A percentile compares a stretch with the other conserved stretches of the same genome.
Conservation (phyloP, 2,797 vertebrate genomes). For the Hapalemur alaotrensis region DNA sequence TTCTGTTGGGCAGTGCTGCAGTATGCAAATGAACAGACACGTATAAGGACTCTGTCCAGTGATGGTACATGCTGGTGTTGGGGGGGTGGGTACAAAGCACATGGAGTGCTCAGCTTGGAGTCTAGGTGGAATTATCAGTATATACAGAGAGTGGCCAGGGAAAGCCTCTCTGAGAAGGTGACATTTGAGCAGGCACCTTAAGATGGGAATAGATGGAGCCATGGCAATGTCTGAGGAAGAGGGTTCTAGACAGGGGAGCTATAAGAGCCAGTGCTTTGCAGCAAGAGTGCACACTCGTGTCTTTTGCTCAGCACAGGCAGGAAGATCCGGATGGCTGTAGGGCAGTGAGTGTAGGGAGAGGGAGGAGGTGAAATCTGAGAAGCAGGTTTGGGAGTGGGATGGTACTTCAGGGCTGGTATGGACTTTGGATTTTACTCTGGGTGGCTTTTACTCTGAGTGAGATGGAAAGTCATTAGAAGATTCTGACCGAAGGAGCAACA, state of each 20-base stretch:
- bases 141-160: not conserved
- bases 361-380: not conserved
- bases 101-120: not conserved
- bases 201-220: not conserved
- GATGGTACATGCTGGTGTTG: not conserved
- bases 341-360: too few species aligned
- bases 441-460: not conserved
- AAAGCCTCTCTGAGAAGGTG: not conserved
- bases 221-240: not conserved
- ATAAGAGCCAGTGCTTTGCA: not conserved
- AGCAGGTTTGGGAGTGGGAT: not conserved
- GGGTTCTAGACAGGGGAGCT: fast-evolving
- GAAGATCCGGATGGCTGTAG: fast-evolving
- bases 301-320: not conserved
- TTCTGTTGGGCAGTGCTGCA: not conserved
- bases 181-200: not conserved
- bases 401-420: not conserved
- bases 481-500: not conserved
- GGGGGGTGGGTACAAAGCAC: too few species aligned
- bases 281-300: not conserved
- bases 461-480: not conserved
- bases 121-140: not conserved
- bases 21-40: not conserved
- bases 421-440: not conserved
- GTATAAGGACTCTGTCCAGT: not conserved